A percentile compares a stretch with the other conserved stretches of the same genome.
These are phyloP conservation scores for Micronycteris hirsuta DNA, from an alignment of 2,113 vertebrate genomes.

Conservation along the genomic window DNA sequence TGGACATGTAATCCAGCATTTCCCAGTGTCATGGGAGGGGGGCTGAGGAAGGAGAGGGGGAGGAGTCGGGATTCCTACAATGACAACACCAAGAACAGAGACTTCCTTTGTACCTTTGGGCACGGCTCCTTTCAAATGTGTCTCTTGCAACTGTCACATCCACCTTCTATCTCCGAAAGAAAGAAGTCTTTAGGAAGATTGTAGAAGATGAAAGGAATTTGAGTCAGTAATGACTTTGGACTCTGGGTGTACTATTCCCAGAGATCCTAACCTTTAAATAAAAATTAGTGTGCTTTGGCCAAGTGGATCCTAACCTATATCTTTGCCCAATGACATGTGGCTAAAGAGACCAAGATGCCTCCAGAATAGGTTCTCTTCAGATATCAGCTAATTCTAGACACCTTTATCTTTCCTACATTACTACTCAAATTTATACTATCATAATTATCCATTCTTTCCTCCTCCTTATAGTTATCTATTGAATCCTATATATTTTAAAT, in stretches of 20 bases:
- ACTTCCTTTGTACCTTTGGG: neutral
- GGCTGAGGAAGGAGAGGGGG: fast-evolving
- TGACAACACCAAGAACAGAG: fast-evolving
- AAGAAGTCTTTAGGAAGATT: neutral
- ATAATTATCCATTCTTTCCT: neutral
- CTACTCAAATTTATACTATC: neutral
- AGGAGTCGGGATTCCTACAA: neutral
- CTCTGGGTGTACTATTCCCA: neutral
- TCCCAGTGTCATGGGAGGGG: fast-evolving
- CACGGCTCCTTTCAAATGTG: neutral
- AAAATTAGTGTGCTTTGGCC: neutral
- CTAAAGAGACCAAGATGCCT: neutral
- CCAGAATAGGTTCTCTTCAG: neutral
- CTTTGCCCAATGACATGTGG: neutral
- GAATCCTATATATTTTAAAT: neutral
- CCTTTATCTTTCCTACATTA: neutral
- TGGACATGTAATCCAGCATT: too few relatives aligned
- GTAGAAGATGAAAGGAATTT: neutral
- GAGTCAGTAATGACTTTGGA: neutral
- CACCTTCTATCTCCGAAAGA: neutral
- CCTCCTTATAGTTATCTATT: neutral
- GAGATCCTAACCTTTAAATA: neutral
- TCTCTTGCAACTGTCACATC: neutral
- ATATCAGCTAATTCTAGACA: neutral
- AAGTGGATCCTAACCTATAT: neutral